Percentiles rank a stretch among this genome's conserved stretches.
Conservation (phyloP, 1,140 invertebrate genomes). For the Zaprionus ghesquierei region DNA sequence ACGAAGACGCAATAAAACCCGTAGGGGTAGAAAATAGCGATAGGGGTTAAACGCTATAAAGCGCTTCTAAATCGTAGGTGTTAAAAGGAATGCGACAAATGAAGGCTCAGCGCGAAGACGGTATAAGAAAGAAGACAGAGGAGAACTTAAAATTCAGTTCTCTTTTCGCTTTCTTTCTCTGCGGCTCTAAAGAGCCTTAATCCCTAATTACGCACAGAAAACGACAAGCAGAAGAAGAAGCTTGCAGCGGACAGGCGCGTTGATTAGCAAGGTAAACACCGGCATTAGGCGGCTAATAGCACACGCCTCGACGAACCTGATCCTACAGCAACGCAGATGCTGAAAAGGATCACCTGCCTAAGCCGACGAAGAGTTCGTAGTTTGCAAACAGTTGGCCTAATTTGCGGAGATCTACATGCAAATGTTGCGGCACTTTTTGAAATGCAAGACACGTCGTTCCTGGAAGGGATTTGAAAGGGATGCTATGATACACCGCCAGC, state of each 20-base stretch:
- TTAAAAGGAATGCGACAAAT: constrained; percentile 50
- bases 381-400: constrained; percentile 70
- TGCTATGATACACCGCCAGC: constrained; percentile 10
- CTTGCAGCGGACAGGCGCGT: constrained; percentile 27
- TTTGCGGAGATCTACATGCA: constrained; percentile 44
- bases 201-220: constrained; percentile 25
- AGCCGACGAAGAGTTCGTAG: constrained; percentile 32
- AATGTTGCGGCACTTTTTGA: constrained; percentile 60
- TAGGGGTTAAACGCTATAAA: constrained; percentile 9
- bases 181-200: constrained; percentile 6
- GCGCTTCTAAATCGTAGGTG: constrained; percentile 51
- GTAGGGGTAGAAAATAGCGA: constrained; percentile 16
- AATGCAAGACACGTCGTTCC: constrained; percentile 38
- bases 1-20: constrained; percentile 47
- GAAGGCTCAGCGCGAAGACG: neutral
- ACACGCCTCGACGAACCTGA: constrained; percentile 42
- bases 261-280: constrained; percentile 50
- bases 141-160: neutral
- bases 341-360: neutral
- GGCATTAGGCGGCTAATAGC: constrained; percentile 37
- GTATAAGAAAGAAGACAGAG: neutral
- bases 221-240: constrained; percentile 4
- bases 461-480: neutral
- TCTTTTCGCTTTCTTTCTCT: neutral
- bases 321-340: constrained; percentile 26